Percentiles rank a stretch among this genome's conserved stretches.
Conservation (phyloP, 2,888 invertebrate genomes). For the Netelia melanura region DNA sequence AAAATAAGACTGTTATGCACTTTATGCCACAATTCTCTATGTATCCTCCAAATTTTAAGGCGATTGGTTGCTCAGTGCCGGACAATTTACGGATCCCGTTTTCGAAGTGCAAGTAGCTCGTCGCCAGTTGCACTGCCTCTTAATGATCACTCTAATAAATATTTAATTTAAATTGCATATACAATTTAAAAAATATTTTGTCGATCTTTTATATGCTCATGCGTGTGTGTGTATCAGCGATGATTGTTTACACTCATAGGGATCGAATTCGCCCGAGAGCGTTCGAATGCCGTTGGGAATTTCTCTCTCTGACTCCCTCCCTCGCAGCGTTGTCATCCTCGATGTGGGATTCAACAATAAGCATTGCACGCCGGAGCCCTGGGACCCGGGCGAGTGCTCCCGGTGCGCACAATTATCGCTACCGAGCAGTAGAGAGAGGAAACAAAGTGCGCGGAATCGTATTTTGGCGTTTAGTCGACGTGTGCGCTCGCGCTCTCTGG, state of each 20-base stretch:
- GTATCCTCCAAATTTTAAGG: too few species aligned
- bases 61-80: too few species aligned
- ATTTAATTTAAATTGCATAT: neutral
- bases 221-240: neutral
- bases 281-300: conserved; percentile 65
- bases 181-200: neutral
- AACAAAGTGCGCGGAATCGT: conserved; percentile 81
- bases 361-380: conserved; percentile 56
- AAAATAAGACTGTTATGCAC: too few species aligned
- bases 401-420: conserved; percentile 79
- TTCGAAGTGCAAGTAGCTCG: too few species aligned
- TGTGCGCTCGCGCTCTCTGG: conserved; percentile 57
- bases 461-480: conserved; percentile 82
- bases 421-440: conserved; percentile 69
- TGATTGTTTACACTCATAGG: conserved; percentile 9
- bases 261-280: conserved; percentile 67
- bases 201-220: neutral
- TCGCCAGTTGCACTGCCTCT: too few species aligned
- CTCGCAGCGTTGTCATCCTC: conserved; percentile 42
- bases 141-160: too few species aligned
- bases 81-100: too few species aligned
- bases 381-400: conserved; percentile 67
- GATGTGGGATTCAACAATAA: conserved; percentile 68
- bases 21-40: too few species aligned
- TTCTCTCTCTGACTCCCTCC: conserved; percentile 52